Evolutionary conservation across 2,888 invertebrate species (phyloP).

Genomic region (Agonopterix alstromeriana): DNA sequence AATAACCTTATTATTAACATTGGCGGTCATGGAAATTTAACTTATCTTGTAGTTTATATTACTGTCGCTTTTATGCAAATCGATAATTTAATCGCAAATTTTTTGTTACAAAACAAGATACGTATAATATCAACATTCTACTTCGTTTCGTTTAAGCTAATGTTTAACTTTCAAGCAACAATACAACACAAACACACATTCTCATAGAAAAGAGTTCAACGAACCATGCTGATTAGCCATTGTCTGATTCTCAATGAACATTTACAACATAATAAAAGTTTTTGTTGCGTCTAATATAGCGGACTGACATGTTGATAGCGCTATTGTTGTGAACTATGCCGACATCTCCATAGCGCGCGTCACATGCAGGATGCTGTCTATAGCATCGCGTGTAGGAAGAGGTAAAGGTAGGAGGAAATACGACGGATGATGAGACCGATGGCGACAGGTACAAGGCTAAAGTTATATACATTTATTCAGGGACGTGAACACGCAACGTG

Average conservation of each 20-base stretch:
- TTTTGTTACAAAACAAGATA: too few relatives aligned
- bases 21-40: not conserved
- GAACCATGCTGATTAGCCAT: constrained; percentile 12
- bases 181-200: not conserved
- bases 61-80: not conserved
- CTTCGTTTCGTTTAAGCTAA: not conserved
- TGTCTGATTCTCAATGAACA: constrained; percentile 9
- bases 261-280: constrained; percentile 4
- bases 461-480: not conserved
- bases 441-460: constrained; percentile 7
- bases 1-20: not conserved
- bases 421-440: not conserved
- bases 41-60: constrained; percentile 3
- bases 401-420: not conserved
- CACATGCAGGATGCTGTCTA: too few relatives aligned
- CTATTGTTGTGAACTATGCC: constrained; percentile 2
- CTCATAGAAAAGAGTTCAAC: constrained; percentile 18
- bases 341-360: not conserved
- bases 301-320: constrained; percentile 4
- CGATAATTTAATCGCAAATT: not conserved
- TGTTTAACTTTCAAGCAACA: not conserved
- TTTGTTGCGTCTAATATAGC: constrained; percentile 2
- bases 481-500: constrained; percentile 5
- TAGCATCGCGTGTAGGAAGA: too few relatives aligned
- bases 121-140: too few relatives aligned